Percentiles rank a stretch among this genome's conserved stretches.
Conservation (phyloP, 2,113 vertebrate species). For the Pomatorhinus ruficollis region DNA sequence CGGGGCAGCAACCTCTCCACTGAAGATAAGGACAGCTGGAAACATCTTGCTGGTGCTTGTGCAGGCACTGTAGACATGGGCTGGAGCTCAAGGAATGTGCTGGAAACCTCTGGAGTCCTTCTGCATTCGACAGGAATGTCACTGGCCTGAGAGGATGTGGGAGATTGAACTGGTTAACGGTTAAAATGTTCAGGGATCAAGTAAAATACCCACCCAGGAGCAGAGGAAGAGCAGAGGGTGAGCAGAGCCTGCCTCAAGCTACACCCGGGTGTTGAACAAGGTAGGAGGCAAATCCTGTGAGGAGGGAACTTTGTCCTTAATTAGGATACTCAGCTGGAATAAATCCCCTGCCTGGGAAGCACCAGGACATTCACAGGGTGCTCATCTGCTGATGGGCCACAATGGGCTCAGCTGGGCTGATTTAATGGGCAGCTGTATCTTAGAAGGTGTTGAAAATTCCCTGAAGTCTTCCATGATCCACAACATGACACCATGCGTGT, state of each 20-base stretch:
- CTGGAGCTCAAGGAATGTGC: neutral
- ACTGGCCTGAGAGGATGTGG: neutral
- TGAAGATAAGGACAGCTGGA: constrained; percentile 9
- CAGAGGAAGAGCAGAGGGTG: too few species aligned
- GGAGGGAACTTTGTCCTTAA: neutral
- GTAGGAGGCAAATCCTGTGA: neutral
- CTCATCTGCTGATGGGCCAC: neutral
- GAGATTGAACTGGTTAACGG: neutral
- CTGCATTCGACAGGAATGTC: neutral
- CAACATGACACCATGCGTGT: accelerated
- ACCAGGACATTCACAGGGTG: accelerated
- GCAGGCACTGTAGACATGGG: neutral
- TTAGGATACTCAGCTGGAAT: neutral
- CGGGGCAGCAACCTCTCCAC: neutral
- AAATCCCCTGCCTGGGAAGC: neutral
- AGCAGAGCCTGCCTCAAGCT: neutral
- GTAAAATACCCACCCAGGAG: neutral
- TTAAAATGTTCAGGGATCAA: accelerated
- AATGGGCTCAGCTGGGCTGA: neutral
- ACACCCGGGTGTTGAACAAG: too few species aligned
- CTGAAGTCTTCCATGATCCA: accelerated
- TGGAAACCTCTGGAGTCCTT: neutral
- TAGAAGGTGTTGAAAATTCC: neutral
- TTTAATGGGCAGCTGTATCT: neutral
- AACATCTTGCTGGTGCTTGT: neutral